Evolutionary conservation across 2,113 vertebrate species (phyloP).

Genomic region (Actinemys pallida): DNA sequence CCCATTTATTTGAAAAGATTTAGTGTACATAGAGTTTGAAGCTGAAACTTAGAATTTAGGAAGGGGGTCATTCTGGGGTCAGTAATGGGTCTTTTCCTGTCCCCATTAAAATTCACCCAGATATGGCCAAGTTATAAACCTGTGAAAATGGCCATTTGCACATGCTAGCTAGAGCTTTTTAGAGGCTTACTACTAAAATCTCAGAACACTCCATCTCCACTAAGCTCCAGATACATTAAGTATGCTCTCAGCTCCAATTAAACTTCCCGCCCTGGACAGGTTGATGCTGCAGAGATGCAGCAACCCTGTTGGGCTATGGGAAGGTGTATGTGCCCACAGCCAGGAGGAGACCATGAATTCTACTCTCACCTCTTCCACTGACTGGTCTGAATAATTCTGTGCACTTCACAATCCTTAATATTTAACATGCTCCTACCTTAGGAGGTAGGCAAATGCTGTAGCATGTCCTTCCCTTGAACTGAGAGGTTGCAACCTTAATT

Average conservation of each 20-base stretch:
- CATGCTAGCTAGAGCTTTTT: not conserved
- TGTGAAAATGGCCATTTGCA: not conserved
- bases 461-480: not conserved
- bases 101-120: not conserved
- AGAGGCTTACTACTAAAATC: not conserved
- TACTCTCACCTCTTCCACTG: not conserved
- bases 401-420: not conserved
- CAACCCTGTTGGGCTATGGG: not conserved
- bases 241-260: not conserved
- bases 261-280: not conserved
- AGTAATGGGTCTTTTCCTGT: not conserved
- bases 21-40: not conserved
- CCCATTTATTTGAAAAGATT: not conserved
- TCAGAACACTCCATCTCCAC: not conserved
- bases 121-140: slow-evolving; percentile 1
- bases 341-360: not conserved
- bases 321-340: not conserved
- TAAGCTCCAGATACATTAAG: slow-evolving; percentile 16
- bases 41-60: not conserved
- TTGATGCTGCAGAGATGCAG: not conserved
- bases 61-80: not conserved
- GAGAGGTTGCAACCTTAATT: not conserved
- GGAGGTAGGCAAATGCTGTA: not conserved
- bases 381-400: not conserved
- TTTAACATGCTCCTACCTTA: not conserved